Percentiles rank a stretch among this genome's conserved stretches.
These are phyloP conservation scores for Falco novaeseelandiae DNA, from an alignment of 2,797 vertebrate species.

Conservation along the genomic window DNA sequence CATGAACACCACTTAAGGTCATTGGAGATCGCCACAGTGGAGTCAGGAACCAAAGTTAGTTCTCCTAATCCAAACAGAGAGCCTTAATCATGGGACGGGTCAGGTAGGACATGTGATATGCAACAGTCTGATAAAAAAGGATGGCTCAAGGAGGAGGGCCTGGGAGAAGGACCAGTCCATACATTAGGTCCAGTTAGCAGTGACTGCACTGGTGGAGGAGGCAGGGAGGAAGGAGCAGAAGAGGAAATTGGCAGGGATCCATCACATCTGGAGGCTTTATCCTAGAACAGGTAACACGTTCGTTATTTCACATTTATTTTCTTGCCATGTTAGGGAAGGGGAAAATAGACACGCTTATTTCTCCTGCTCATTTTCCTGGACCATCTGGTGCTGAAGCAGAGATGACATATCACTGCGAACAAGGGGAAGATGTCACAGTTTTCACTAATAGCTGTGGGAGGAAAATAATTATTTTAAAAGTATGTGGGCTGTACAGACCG, in stretches of 20 bases:
- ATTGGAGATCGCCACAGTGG: rapidly evolving
- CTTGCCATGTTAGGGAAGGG: slow-evolving; percentile 23
- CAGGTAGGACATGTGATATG: neutral
- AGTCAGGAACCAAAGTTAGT: neutral
- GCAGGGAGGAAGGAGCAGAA: neutral
- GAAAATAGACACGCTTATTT: slow-evolving; percentile 64
- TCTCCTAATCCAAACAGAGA: neutral
- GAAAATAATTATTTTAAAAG: slow-evolving; percentile 72
- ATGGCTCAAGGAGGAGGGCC: neutral
- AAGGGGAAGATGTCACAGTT: slow-evolving; percentile 70
- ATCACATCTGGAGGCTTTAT: slow-evolving; percentile 18
- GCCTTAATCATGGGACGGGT: neutral
- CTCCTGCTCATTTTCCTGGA: slow-evolving; percentile 71
- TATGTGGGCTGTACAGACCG: slow-evolving; percentile 54
- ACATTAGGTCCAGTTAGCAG: neutral
- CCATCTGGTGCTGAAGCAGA: slow-evolving; percentile 71
- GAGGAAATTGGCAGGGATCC: neutral
- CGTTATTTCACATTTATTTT: slow-evolving; percentile 58
- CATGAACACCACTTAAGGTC: neutral
- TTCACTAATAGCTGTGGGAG: slow-evolving; percentile 69
- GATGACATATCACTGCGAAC: slow-evolving; percentile 66
- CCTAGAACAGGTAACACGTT: slow-evolving; percentile 51
- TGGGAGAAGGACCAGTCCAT: neutral
- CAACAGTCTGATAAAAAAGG: neutral
- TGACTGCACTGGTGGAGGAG: neutral